phyloP scores from a whole-genome alignment of 53 echinoderm and acorn worm species.

The Glandiceps talaboti region DNA sequence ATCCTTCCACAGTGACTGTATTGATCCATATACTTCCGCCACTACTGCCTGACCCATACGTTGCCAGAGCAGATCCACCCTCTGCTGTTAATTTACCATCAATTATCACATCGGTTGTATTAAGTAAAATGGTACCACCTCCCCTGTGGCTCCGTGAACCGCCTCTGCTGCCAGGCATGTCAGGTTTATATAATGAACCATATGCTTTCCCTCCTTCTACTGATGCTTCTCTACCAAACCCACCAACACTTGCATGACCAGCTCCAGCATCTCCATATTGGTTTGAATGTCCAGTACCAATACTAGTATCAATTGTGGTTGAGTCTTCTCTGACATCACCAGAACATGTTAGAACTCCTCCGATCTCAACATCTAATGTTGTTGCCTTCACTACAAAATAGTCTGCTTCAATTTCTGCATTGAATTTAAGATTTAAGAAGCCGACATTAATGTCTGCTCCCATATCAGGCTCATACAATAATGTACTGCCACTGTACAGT shows the following conservation, averaged over 20 bases:
- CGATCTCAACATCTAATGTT: constrained; percentile 58
- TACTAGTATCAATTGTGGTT: constrained; percentile 19
- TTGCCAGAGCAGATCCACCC: constrained; percentile 18
- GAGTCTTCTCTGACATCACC: constrained; percentile 40
- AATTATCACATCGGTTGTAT: constrained; percentile 36
- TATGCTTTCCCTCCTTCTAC: constrained; percentile 45
- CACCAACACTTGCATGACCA: constrained; percentile 81
- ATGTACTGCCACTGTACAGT: constrained; percentile 52
- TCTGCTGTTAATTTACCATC: constrained; percentile 57
- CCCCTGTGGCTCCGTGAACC: constrained; percentile 31
- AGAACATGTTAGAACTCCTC: constrained; percentile 38
- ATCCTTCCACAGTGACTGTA: constrained; percentile 42
- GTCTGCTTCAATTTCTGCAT: constrained; percentile 56
- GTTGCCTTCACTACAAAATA: constrained; percentile 30
- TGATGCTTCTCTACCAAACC: constrained; percentile 21
- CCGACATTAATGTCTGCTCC: constrained; percentile 50
- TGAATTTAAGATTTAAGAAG: constrained; percentile 54
- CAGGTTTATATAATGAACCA: constrained; percentile 68
- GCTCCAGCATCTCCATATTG: constrained; percentile 47
- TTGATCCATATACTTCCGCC: constrained; percentile 68
- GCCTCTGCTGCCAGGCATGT: constrained; percentile 62
- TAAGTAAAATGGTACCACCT: constrained; percentile 48
- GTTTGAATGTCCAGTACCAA: constrained; percentile 33
- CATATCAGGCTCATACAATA: constrained; percentile 61
- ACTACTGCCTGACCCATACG: constrained; percentile 50